Conservation (phyloP, 2,113 vertebrate species). For the Anolis sagrei region DNA sequence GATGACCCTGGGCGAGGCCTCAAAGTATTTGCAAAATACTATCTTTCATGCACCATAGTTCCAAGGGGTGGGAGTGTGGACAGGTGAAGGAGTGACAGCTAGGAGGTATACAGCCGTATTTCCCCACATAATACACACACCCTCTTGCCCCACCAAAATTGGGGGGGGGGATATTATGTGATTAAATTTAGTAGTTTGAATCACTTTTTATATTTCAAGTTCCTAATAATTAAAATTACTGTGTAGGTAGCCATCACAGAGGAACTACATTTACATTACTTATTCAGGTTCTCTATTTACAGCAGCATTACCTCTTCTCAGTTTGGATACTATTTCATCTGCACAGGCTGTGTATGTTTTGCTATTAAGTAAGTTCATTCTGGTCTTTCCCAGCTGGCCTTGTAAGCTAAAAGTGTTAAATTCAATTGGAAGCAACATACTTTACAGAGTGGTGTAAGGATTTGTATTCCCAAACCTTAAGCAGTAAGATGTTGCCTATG, state of each 20-base stretch:
- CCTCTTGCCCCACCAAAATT: too few relatives aligned
- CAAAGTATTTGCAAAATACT: neutral
- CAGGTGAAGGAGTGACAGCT: too few relatives aligned
- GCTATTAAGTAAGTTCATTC: constrained; percentile 61
- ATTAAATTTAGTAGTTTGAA: neutral
- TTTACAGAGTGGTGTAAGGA: constrained; percentile 71
- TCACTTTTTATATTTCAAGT: neutral
- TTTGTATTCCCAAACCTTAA: constrained; percentile 74
- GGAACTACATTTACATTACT: neutral
- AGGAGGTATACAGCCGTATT: too few relatives aligned
- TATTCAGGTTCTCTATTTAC: constrained; percentile 49
- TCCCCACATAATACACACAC: too few relatives aligned
- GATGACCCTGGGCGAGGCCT: neutral
- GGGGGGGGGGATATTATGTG: too few relatives aligned
- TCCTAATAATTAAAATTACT: neutral
- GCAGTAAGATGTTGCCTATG: constrained; percentile 72
- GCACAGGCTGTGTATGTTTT: constrained; percentile 47
- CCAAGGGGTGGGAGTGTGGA: too few relatives aligned
- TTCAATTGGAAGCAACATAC: constrained; percentile 74
- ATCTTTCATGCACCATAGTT: too few relatives aligned
- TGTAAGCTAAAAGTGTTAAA: constrained; percentile 70
- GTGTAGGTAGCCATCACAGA: neutral
- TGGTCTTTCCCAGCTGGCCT: constrained; percentile 70
- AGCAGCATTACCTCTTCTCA: constrained; percentile 40
- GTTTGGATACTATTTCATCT: constrained; percentile 49